These are phyloP conservation scores for Hoplostethus mediterraneus DNA, from an alignment of 2,797 vertebrate genomes.

Conservation along the genomic window DNA sequence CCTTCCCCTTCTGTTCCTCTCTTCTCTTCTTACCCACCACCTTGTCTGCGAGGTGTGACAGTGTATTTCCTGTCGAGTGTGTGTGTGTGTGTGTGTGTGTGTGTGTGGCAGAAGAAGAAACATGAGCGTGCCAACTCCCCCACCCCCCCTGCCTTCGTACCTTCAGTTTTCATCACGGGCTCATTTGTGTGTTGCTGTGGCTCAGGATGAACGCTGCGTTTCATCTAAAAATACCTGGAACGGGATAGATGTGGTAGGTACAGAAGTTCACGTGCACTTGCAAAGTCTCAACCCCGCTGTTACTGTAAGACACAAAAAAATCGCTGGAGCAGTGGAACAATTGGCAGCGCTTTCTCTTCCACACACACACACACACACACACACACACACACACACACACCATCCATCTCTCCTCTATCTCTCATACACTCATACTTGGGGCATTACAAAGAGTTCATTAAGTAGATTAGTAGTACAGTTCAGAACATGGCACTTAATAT, in stretches of 20 bases:
- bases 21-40: not conserved
- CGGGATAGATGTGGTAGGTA: slow-evolving; percentile 7
- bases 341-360: not conserved
- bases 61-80: slow-evolving; percentile 39
- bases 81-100: not conserved
- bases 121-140: slow-evolving; percentile 22
- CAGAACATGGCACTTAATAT: too few species aligned
- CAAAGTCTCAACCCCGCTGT: not conserved
- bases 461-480: too few species aligned
- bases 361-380: not conserved
- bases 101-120: slow-evolving; percentile 10
- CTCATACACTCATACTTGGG: not conserved
- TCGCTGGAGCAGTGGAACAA: not conserved
- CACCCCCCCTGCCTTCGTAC: slow-evolving; percentile 15
- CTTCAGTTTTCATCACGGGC: not conserved
- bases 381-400: not conserved
- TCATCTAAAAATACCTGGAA: slow-evolving; percentile 54
- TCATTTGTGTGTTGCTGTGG: slow-evolving; percentile 17
- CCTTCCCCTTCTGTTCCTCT: not conserved
- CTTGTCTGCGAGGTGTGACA: slow-evolving; percentile 21
- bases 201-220: slow-evolving; percentile 4
- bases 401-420: not conserved
- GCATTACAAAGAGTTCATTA: too few species aligned
- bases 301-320: not conserved
- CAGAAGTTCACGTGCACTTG: not conserved